Evolutionary conservation across 2,113 vertebrate species (phyloP).

Genomic region (Desmodus rotundus): DNA sequence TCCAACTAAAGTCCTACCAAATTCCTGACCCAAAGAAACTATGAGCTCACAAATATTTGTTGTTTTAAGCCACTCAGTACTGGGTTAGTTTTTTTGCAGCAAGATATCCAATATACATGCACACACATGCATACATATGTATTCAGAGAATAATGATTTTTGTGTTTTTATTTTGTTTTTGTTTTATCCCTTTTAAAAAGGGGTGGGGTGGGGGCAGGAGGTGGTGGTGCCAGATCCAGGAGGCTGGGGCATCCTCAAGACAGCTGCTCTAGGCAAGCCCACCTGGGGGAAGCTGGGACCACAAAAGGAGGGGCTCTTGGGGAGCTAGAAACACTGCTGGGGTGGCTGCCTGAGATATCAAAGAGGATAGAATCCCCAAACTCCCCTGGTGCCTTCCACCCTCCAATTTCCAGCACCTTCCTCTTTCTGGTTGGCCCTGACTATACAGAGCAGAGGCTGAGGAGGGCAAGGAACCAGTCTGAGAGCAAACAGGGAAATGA

Average conservation of each 20-base stretch:
- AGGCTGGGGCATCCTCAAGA: not conserved
- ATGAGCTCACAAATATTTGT: not conserved
- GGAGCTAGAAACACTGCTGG: not conserved
- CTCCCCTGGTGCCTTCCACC: not conserved
- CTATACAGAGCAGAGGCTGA: not conserved
- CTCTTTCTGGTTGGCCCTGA: not conserved
- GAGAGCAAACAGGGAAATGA: not conserved
- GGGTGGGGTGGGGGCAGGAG: not conserved
- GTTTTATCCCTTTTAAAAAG: not conserved
- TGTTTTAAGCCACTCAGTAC: not conserved
- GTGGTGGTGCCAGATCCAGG: not conserved
- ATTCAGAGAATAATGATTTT: conserved; percentile 14
- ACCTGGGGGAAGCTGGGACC: not conserved
- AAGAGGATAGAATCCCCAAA: not conserved
- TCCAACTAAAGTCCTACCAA: not conserved
- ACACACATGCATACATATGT: not conserved
- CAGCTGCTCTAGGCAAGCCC: not conserved
- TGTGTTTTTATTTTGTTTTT: not conserved
- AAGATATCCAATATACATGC: not conserved
- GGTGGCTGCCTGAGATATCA: not conserved
- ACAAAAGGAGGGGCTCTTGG: not conserved
- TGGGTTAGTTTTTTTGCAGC: not conserved
- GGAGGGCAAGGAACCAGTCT: not conserved
- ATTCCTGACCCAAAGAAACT: not conserved
- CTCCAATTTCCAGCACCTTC: not conserved